Conservation (phyloP, 2,888 invertebrate species). For the Nemurella pictetii region DNA sequence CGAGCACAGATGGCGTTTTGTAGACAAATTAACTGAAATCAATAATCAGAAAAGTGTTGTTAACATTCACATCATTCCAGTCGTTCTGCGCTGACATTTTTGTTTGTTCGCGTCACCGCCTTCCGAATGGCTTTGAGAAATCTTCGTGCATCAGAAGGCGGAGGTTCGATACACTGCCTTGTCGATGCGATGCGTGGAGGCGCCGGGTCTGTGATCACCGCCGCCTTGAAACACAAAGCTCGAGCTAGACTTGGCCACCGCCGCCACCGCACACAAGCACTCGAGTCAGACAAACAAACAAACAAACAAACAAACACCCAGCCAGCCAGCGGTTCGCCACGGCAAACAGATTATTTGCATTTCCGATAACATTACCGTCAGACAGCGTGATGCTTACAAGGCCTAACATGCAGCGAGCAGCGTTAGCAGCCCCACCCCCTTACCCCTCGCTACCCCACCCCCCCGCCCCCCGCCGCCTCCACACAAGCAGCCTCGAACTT, state of each 20-base stretch:
- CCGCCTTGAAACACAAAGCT: too few species aligned
- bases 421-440: not conserved
- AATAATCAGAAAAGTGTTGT: too few species aligned
- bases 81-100: too few species aligned
- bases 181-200: too few species aligned
- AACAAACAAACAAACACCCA: not conserved
- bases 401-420: not conserved
- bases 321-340: not conserved
- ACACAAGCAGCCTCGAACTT: not conserved
- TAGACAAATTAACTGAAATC: too few species aligned
- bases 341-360: not conserved
- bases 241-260: not conserved
- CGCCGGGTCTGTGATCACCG: too few species aligned
- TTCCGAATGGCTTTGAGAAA: too few species aligned
- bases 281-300: not conserved
- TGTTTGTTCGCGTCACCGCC: too few species aligned
- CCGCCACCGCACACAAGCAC: not conserved
- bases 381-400: not conserved
- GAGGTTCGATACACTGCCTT: too few species aligned
- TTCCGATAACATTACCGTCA: not conserved
- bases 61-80: too few species aligned
- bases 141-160: too few species aligned
- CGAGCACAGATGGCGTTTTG: too few species aligned
- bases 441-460: not conserved
- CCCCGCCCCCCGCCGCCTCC: not conserved